Evolutionary conservation across 2,888 invertebrate species (phyloP).

Genomic region (Pandemis cinnamomeana): DNA sequence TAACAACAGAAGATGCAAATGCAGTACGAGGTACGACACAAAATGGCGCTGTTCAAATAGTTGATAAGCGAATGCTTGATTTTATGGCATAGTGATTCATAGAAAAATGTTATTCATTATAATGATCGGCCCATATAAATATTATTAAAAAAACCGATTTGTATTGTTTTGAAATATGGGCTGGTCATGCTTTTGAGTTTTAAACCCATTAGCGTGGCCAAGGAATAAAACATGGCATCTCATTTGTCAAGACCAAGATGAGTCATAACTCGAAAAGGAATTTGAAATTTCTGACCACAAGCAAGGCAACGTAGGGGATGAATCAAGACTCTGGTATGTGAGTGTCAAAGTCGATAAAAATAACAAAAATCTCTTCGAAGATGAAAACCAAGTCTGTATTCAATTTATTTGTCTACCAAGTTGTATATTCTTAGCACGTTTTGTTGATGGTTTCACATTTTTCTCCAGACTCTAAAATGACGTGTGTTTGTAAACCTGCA

Average conservation of each 20-base stretch:
- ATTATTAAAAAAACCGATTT: not conserved
- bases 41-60: not conserved
- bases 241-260: conserved; percentile 50
- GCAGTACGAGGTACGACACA: not conserved
- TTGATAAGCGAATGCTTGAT: not conserved
- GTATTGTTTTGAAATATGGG: not conserved
- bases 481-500: not conserved
- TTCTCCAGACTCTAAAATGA: not conserved
- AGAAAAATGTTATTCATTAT: not conserved
- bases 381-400: not conserved
- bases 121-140: not conserved
- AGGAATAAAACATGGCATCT: conserved; percentile 3
- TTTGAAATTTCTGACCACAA: conserved; percentile 62
- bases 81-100: not conserved
- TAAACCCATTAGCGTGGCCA: conserved; percentile 20
- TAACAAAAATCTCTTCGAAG: not conserved
- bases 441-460: conserved; percentile 6
- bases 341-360: conserved; percentile 35
- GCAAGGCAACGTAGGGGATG: conserved; percentile 60
- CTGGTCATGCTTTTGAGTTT: not conserved
- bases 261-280: conserved; percentile 54
- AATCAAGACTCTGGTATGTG: conserved; percentile 59
- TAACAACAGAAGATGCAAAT: not conserved
- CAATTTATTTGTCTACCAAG: not conserved
- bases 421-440: not conserved